Percentiles rank a stretch among this genome's conserved stretches.
phyloP scores from a whole-genome alignment of 2,797 vertebrate species.

The Spinus olivaceus region DNA sequence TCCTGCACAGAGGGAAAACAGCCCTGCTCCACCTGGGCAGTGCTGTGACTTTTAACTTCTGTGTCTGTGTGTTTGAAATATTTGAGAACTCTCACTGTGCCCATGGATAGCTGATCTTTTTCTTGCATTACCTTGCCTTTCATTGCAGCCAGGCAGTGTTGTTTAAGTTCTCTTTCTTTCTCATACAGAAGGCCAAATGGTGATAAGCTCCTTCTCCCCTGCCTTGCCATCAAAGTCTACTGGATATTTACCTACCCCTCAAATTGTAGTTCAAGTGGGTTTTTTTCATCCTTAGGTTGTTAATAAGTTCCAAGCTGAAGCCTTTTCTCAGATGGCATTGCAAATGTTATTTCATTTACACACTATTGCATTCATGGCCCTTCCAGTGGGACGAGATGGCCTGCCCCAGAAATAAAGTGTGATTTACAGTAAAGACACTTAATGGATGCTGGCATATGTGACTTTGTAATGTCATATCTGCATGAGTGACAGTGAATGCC shows the following conservation, averaged over 20 bases:
- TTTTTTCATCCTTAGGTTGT: not conserved
- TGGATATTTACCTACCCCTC: not conserved
- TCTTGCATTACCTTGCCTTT: not conserved
- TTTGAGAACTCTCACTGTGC: not conserved
- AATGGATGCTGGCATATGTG: not conserved
- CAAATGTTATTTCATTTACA: not conserved
- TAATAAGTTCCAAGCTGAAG: not conserved
- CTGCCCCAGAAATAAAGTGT: not conserved
- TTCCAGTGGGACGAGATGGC: not conserved
- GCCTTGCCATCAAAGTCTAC: not conserved
- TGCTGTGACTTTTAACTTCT: not conserved
- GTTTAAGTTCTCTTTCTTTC: not conserved
- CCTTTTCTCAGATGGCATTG: not conserved
- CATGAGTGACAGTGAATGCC: not conserved
- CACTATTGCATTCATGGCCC: not conserved
- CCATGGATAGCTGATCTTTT: not conserved
- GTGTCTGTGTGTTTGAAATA: not conserved
- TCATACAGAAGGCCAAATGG: not conserved
- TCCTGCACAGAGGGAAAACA: not conserved
- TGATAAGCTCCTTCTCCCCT: not conserved
- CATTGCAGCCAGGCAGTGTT: not conserved
- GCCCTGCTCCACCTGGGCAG: not conserved
- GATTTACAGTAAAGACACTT: conserved; percentile 11
- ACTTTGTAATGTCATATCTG: not conserved
- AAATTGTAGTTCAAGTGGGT: not conserved